Evolutionary conservation across 2,797 vertebrate species (phyloP), one percentile per base, ranked within the genome.

Genomic region (Hapalemur alaotrensis): DNA sequence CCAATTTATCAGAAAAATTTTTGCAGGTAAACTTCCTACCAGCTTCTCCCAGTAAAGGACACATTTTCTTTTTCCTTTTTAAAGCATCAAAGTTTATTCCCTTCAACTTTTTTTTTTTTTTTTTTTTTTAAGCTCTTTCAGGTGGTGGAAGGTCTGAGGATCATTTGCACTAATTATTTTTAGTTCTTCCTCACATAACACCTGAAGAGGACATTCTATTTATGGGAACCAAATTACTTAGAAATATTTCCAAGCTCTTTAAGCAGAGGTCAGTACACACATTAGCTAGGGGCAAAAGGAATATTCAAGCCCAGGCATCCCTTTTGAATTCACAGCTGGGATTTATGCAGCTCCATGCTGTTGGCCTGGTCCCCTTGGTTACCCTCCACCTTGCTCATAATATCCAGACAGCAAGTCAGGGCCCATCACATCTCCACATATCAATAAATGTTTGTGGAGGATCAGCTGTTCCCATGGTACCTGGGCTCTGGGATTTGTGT

Each of bases 381-480:
- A 97, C 94, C 82, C 43, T 84, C 83, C 61, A 94, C 93, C 78
- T 96, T 80, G 85, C 43, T 97, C 91, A 93, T 73, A 95, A 81
- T 63, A 78, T 89, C 89, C 89, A 89, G 35, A 84, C 35, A 52
- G 95, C 91, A 87, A 75, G 96, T 95, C 88, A 93, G 81, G 84
- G 23, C 95, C 83, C 93, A 95, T 97, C 76, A 72, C 89, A 84
- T 83, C 89, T 72, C 70, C 46, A 72, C 32, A 1, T 54, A 89
- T 93, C 86, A 72, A 41, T 35, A 72, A 70, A 91, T 94, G 91
- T 96, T 97, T 97, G 93, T 81, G 67, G 65, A 91, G 91, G 95
- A 94, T 95, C 95, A 96, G 82, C 90, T 95, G 91, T 97, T 97
- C 89, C 95, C 83, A 97, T 94, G 95, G 96, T 89, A 94, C 93